Evolutionary conservation across 2,888 invertebrate genomes (phyloP), one percentile per base, ranked within the genome.

Genomic region (Brachyopa scutellaris): DNA sequence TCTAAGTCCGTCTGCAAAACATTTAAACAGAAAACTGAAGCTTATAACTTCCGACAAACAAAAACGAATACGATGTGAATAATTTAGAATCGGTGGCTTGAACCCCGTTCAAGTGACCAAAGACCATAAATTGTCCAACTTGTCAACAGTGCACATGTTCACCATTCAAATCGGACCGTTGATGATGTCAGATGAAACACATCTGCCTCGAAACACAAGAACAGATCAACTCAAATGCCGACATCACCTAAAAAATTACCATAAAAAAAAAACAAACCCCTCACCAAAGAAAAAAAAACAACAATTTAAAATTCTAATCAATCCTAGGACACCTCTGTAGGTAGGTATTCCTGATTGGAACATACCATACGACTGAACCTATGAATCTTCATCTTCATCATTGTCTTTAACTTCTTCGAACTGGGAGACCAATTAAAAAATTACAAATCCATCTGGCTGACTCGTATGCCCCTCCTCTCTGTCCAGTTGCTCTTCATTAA

Each of bases 381-480:
- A 67, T 61, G 53, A 67, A 76, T 69, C 61, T 42, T 53, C 38
- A 7, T 36, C 7, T 38, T 26, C 23, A 17, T n/a, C n/a, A n/a
- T 29, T 31, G 19, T 23, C 36, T 36, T 23, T 49, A n/a, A n/a
- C n/a, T n/a, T 11, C 11, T 49, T 9, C 55, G 33, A 23, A 38
- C 49, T 11, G 66, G 21, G 23, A 33, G 47, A 49, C 77, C 77
- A 77, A 77, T 77, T 77, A 77, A 77, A 62, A 69, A 77, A 69
- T 77, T 69, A 69, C 55, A 77, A 77, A 77, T 77, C 62, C 42
- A 69, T 57, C 55, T 29, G n/a, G 17, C 36, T 47, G 62, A 69
- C 62, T 55, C 29, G 15, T 31, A 45, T n/a, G 7, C 51, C 49
- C 21, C 47, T 36, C 21, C 1, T n/a, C 40, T 23, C 38, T 47